These are phyloP conservation scores for Mixornis gularis DNA, from an alignment of 2,113 vertebrate genomes.

Conservation along the genomic window DNA sequence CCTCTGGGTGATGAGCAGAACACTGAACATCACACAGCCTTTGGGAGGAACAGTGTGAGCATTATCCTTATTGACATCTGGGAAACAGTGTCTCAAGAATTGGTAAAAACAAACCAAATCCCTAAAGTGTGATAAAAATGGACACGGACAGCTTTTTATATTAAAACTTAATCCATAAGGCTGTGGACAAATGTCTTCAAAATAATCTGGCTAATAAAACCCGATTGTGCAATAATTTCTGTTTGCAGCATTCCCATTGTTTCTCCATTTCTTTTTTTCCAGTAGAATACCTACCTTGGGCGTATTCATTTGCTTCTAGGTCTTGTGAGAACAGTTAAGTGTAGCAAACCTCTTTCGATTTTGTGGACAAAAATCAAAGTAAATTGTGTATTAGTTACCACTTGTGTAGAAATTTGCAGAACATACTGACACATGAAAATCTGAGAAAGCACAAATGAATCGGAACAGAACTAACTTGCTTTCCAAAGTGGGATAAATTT, in stretches of 20 bases:
- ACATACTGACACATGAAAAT: neutral
- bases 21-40: neutral
- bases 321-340: neutral
- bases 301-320: neutral
- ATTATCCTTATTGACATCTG: neutral
- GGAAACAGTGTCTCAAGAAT: neutral
- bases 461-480: neutral
- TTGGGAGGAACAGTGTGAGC: neutral
- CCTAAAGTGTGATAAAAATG: neutral
- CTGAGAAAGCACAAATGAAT: neutral
- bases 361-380: neutral
- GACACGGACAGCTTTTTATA: neutral
- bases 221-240: neutral
- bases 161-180: neutral
- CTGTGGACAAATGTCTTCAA: neutral
- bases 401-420: neutral
- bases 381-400: neutral
- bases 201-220: neutral
- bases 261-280: neutral
- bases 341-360: neutral
- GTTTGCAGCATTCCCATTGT: neutral
- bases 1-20: neutral
- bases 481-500: neutral
- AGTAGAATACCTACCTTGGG: neutral
- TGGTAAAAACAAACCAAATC: neutral